Evolutionary conservation across 1,140 invertebrate genomes (phyloP).

Genomic region (Nasonia vitripennis): DNA sequence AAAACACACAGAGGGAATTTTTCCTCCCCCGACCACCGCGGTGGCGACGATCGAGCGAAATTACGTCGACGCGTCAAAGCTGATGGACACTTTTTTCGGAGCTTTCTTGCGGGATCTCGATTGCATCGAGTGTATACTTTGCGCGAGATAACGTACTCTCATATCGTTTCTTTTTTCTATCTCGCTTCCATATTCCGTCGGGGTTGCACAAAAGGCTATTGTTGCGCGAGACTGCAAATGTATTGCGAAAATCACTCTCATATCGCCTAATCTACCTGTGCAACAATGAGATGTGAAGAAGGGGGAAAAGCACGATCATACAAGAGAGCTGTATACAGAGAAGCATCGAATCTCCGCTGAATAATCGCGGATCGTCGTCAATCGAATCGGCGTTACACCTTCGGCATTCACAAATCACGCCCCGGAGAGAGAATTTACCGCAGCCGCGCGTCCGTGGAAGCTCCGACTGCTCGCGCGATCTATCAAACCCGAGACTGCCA

Average conservation of each 20-base stretch:
- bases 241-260: background rate
- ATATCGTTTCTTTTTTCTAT: background rate
- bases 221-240: background rate
- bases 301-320: background rate
- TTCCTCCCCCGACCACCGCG: background rate
- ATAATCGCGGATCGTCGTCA: background rate
- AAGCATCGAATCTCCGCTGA: background rate
- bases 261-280: background rate
- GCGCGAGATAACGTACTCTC: background rate
- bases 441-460: background rate
- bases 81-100: background rate
- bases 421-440: background rate
- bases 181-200: background rate
- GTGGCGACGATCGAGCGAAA: constrained; percentile 4
- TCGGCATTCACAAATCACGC: background rate
- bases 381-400: background rate
- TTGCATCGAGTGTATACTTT: background rate
- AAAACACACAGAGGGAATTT: constrained; percentile 1
- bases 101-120: background rate
- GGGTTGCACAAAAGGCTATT: background rate
- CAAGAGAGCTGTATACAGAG: background rate
- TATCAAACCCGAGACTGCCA: background rate
- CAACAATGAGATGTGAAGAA: background rate
- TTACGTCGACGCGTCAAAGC: constrained; percentile 19
- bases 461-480: background rate